Percentiles rank a stretch among this genome's conserved stretches.
phyloP scores from a whole-genome alignment of 2,888 invertebrate species.

The Nomada ferruginata region DNA sequence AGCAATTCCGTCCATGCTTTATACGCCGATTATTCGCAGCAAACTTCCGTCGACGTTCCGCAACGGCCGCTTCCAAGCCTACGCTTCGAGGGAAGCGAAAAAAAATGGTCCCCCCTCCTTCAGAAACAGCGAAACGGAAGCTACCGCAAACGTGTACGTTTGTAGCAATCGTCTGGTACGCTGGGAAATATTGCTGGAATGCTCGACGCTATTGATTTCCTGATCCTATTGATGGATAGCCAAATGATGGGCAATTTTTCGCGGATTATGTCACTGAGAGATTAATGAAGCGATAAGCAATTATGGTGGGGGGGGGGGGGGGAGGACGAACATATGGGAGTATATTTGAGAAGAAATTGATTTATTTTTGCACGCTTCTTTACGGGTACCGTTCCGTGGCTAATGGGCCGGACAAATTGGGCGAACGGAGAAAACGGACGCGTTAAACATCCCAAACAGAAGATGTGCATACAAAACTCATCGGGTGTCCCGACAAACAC shows the following conservation, averaged over 20 bases:
- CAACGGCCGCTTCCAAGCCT: slow-evolving; percentile 30
- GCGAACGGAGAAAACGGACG: slow-evolving; percentile 13
- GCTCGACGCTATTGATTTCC: too few species aligned
- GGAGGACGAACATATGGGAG: background rate
- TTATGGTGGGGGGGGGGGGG: background rate
- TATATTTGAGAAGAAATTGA: background rate
- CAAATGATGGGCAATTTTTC: too few species aligned
- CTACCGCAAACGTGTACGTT: background rate
- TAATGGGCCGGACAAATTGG: slow-evolving; percentile 21
- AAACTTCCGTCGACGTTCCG: slow-evolving; percentile 54
- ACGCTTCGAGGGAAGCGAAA: slow-evolving; percentile 6
- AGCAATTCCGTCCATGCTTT: slow-evolving; percentile 55
- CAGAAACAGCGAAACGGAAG: slow-evolving; percentile 9
- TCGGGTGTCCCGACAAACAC: background rate
- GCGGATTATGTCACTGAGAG: background rate
- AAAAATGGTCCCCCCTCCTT: slow-evolving; percentile 1
- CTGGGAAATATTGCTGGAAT: too few species aligned
- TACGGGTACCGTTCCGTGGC: background rate
- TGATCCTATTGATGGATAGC: too few species aligned
- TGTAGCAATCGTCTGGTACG: background rate
- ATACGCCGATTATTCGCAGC: slow-evolving; percentile 55
- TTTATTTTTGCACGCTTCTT: slow-evolving; percentile 14
- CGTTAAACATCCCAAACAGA: slow-evolving; percentile 36
- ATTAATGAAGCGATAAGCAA: background rate
- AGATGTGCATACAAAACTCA: slow-evolving; percentile 9